Conservation (phyloP, 2,113 vertebrate species). For the Bambusicola thoracicus region DNA sequence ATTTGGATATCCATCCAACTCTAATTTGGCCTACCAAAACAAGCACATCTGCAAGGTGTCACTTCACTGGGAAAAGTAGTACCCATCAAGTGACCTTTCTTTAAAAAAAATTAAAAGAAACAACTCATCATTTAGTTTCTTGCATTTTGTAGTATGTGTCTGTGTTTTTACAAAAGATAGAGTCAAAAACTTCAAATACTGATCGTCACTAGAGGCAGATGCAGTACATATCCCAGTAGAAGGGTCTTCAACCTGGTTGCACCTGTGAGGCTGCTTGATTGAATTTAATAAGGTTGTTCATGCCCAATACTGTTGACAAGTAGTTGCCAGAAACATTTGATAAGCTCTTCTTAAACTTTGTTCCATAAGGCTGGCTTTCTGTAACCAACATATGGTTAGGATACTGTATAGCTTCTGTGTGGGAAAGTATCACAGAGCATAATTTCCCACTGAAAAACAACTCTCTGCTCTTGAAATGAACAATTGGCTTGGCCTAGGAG, state of each 20-base stretch:
- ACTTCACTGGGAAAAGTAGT: background rate
- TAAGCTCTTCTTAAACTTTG: background rate
- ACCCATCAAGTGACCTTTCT: background rate
- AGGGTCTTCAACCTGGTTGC: background rate
- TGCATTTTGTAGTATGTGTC: background rate
- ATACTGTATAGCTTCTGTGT: accelerated
- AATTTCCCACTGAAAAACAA: background rate
- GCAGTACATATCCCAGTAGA: background rate
- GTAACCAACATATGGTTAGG: background rate
- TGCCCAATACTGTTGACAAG: background rate
- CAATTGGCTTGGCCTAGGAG: background rate
- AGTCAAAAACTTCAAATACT: background rate
- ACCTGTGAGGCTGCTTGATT: background rate
- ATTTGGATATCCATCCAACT: background rate
- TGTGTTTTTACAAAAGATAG: background rate
- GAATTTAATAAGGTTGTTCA: background rate
- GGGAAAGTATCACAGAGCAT: background rate
- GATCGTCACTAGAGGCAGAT: background rate
- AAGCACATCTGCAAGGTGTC: background rate
- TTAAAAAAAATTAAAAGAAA: background rate
- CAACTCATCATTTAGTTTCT: background rate
- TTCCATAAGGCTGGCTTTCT: background rate
- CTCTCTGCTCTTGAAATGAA: background rate
- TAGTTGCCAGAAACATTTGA: background rate
- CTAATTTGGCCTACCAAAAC: background rate